A percentile compares a stretch with the other conserved stretches of the same genome.
Evolutionary conservation across 2,888 invertebrate species (phyloP).

Genomic region (Sarcophaga carnaria): DNA sequence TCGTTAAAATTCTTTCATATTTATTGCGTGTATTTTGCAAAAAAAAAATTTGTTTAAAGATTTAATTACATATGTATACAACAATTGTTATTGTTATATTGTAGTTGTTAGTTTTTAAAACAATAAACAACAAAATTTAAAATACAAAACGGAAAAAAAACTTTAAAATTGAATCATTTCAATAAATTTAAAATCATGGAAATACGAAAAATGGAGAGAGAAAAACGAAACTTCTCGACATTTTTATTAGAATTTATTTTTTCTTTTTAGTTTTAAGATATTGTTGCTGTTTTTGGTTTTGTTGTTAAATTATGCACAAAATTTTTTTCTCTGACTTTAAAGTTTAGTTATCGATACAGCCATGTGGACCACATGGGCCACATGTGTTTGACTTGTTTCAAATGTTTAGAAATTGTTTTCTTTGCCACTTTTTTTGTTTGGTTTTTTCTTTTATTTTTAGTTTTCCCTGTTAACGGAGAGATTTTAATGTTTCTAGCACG

Average conservation of each 20-base stretch:
- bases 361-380: conserved; percentile 41
- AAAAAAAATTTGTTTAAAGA: background rate
- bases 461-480: background rate
- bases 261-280: background rate
- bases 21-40: background rate
- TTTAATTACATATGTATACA: background rate
- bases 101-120: background rate
- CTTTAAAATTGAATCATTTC: background rate
- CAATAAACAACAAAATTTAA: background rate
- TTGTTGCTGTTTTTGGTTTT: background rate
- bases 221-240: conserved; percentile 18
- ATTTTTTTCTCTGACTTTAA: conserved; percentile 17
- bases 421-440: background rate
- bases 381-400: conserved; percentile 50
- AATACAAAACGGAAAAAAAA: background rate
- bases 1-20: background rate
- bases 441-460: background rate
- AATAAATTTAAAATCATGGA: conserved; percentile 9
- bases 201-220: background rate
- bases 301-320: background rate
- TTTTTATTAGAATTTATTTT: conserved; percentile 6
- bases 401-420: conserved; percentile 27
- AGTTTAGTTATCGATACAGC: background rate
- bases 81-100: background rate
- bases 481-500: conserved; percentile 16